Base-by-base conservation (phyloP, 2,888 invertebrate genomes). In the Gonocerus acuteangulatus region DNA sequence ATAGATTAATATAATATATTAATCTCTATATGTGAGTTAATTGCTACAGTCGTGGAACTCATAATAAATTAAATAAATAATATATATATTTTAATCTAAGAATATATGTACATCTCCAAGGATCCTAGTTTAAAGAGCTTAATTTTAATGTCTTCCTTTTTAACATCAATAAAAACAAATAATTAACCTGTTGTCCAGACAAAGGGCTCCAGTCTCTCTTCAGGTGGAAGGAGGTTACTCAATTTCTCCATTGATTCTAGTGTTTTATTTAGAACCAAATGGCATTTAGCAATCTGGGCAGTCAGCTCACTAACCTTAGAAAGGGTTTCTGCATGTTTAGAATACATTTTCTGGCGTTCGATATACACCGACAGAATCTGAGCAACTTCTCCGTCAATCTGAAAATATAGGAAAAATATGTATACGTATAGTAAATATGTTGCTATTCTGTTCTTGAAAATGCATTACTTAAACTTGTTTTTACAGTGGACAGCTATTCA, bases 141-240 rank as follows among this genome's bases (percentile, higher is more conserved):
- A n/a, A n/a, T n/a, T n/a, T n/a, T n/a, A n/a, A n/a, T n/a, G n/a
- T n/a, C n/a, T n/a, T n/a, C n/a, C n/a, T n/a, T n/a, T n/a, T n/a
- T n/a, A n/a, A n/a, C n/a, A n/a, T n/a, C n/a, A n/a, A n/a, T n/a
- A n/a, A n/a, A n/a, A n/a, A n/a, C n/a, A n/a, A n/a, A n/a, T 9
- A 27, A 27, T 27, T 27, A 80, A 69, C 86, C 85, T 11, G 86
- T 86, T n/a, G 85, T 87, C 92, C 91, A 92, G 0, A 89, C 84
- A 71, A 95, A 94, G 0, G 93, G 89, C 71, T 93, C 90, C 42
- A 95, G 75, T 13, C 90, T 80, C 68, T 91, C 88, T 16, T 87
- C 86, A 49, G 86, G 80, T 22, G 93, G 92, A 32, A 95, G 76
- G 66, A 86, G 75, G 69, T 86, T 83, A 71, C 95, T 95, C 47